Evolutionary conservation across 2,888 invertebrate genomes (phyloP), one percentile per base, ranked within the genome.

Genomic region (Stictocephala bisonia): DNA sequence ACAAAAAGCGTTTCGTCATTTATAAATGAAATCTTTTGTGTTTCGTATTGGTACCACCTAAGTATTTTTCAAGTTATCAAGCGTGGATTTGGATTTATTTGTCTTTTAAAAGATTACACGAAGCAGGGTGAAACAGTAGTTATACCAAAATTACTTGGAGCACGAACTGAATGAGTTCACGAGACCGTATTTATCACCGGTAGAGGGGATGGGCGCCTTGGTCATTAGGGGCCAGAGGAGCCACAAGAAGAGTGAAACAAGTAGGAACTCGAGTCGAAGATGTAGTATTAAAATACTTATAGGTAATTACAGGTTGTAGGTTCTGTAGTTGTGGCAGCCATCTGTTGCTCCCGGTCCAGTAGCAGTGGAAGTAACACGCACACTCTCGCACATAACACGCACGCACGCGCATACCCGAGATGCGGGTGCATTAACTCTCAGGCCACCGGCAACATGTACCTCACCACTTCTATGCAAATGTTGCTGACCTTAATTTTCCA

Each of bases 401-500:
- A 22, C 35, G 13, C 60, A 4, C 60, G 22, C 60, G 22, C 29
- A 60, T n/a, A n/a, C n/a, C n/a, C n/a, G n/a, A n/a, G n/a, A n/a
- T 60, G 60, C 60, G 60, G 60, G 60, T 40, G 60, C 60, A 60
- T 13, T 60, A 60, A 60, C 60, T 60, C 22, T n/a, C n/a, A n/a
- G n/a, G n/a, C 56, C 56, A 18, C 27, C 9, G 56, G 11, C 6
- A 11, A 22, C 35, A 22, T 31, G 22, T 22, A 22, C 3, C 60
- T 35, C 53, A 24, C 56, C 56, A 58, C 56, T 58, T 51, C 56
- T 60, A 60, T 60, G 60, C 60, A 35, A 60, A 60, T 60, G 40
- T 29, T 40, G 20, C 60, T 60, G 60, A 60, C 60, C 60, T 60
- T 60, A 60, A 60, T 60, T 60, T 60, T 60, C 60, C 60, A 31